Evolutionary conservation across 37 sponge, comb jelly and placozoan species (phyloP), one percentile per base, ranked within the genome.

Genomic region (Aphrocallistes beatrix): DNA sequence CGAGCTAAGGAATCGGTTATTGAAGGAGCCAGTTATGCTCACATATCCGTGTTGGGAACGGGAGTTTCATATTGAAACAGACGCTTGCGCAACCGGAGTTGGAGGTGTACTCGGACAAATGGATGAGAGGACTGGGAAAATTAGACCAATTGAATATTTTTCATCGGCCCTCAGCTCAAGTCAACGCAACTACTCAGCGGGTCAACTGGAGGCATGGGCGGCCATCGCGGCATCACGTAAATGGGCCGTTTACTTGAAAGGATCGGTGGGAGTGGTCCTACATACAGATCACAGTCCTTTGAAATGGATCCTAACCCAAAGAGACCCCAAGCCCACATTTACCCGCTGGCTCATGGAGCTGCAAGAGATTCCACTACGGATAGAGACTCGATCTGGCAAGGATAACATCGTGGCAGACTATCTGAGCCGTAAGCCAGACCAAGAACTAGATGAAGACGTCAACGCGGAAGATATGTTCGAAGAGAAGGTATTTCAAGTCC

Each of bases 401-500:
- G 49, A 42, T 45, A 84, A 84, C 50, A 39, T 6, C 17, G 42
- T 34, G 8, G 85, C 86, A 6, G 86, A 86, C 81, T 81, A 81
- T n/a, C 37, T 86, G 10, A 34, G 37, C 39, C 28, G 28, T 34
- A 84, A 25, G 17, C 85, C 38, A 3, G 3, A 60, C 21, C 32
- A 28, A 60, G 21, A 60, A 19, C 10, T 60, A 19, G 75, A 60
- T 60, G 75, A 60, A 30, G 25, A 60, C 8, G 25, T 60, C 17
- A 60, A 60, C 21, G 21, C 21, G 10, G 75, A 60, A 13, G 75
- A 60, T 60, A 3, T 8, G 25, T 60, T 60, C 34, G 75, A 60
- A 13, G 75, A 60, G n/a, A 60, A 60, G 21, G 75, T 60, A 60
- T 60, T 19, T 60, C 8, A 13, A 21, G n/a, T 60, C 75, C 8